A percentile compares a stretch with the other conserved stretches of the same genome.
Conservation (phyloP, 2,888 invertebrate species). For the Parnassius mnemosyne region DNA sequence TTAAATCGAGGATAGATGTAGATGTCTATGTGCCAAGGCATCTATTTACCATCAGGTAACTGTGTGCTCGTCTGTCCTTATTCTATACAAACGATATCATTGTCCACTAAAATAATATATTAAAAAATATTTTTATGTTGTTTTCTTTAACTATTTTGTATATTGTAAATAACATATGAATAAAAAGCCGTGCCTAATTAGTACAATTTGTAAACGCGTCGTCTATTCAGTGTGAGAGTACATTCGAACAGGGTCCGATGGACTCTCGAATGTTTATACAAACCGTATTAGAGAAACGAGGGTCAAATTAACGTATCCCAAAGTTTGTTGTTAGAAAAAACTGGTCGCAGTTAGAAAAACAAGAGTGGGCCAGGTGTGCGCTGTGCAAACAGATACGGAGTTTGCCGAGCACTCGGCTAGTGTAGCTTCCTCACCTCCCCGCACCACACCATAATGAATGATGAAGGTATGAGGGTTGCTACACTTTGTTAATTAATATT, state of each 20-base stretch:
- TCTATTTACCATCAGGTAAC: too few species aligned
- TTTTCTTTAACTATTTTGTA: too few species aligned
- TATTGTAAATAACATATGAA: too few species aligned
- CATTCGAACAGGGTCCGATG: slow-evolving; percentile 10
- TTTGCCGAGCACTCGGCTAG: slow-evolving; percentile 43
- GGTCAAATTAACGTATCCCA: slow-evolving; percentile 57
- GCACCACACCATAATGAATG: slow-evolving; percentile 20
- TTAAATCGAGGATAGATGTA: too few species aligned
- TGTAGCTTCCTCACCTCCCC: slow-evolving; percentile 28
- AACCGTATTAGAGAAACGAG: slow-evolving; percentile 53
- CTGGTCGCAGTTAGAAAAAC: slow-evolving; percentile 54
- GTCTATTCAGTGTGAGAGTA: slow-evolving; percentile 5
- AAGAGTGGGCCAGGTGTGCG: slow-evolving; percentile 50
- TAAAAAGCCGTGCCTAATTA: slow-evolving; percentile 10
- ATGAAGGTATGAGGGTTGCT: slow-evolving; percentile 12
- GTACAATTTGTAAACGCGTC: slow-evolving; percentile 11
- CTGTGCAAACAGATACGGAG: slow-evolving; percentile 43
- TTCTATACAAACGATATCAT: too few species aligned
- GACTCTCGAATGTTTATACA: slow-evolving; percentile 46
- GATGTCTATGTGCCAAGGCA: too few species aligned
- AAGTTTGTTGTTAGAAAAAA: slow-evolving; percentile 49
- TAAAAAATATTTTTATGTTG: too few species aligned
- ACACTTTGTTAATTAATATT: not conserved
- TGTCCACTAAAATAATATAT: too few species aligned
- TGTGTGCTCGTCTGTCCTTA: too few species aligned